Conservation (phyloP, 2,797 vertebrate genomes). For the Lacerta viridis region DNA sequence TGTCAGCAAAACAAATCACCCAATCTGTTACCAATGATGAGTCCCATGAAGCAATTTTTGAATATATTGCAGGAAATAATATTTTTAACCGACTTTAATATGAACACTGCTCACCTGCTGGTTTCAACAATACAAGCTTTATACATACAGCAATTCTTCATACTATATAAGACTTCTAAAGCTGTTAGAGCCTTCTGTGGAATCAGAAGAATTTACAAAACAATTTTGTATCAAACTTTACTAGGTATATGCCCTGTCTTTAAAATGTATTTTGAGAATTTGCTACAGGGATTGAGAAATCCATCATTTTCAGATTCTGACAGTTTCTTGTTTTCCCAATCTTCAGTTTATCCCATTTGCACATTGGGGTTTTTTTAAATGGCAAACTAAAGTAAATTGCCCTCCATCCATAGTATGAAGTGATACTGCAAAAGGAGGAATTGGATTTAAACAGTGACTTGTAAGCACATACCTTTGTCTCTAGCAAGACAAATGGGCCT, state of each 20-base stretch:
- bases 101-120: not conserved
- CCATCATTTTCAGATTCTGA: too few relatives aligned
- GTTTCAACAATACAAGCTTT: not conserved
- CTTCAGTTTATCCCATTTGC: too few relatives aligned
- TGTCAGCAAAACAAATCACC: not conserved
- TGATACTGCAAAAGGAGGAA: not conserved
- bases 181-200: not conserved
- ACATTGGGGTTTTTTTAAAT: too few relatives aligned
- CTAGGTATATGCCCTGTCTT: not conserved
- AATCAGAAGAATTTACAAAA: not conserved
- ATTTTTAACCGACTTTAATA: not conserved
- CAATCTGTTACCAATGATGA: not conserved
- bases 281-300: not conserved
- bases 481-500: constrained; percentile 43
- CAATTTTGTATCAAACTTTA: not conserved
- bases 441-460: constrained; percentile 3
- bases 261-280: not conserved
- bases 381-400: too few relatives aligned
- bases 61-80: not conserved
- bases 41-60: not conserved
- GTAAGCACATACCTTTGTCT: constrained; percentile 42
- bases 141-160: not conserved
- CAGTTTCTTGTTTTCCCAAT: too few relatives aligned
- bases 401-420: not conserved
- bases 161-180: not conserved